Base-by-base conservation (phyloP, 2,113 vertebrate genomes). In the Tapirus terrestris region DNA sequence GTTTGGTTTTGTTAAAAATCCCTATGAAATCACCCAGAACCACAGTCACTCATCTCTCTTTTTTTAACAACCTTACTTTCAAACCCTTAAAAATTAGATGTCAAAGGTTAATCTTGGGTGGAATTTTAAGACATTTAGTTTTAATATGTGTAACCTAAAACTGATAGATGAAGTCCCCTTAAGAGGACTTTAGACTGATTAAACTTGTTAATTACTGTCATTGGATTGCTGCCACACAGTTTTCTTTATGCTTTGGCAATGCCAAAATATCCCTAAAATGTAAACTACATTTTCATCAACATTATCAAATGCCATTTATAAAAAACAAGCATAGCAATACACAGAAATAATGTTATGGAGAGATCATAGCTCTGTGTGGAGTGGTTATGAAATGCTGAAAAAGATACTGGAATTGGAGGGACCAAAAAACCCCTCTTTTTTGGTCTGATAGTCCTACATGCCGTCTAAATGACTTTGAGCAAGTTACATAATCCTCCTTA, bases 391-490 rank as follows among this genome's bases (percentile, higher is more conserved):
- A 43, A 12, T 56, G 63, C 29, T 51, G 61, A 61, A 93, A 76
- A 79, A 14, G 36, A 75, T 56, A 68, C 45, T 90, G 31, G 75
- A 91, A 88, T 77, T 96, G 20, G 43, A 90, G 12, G 27, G 5
- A 85, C 21, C 21, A 17, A 79, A 77, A 93, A 63, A 70, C n/a
- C 63, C 20, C 0, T 56, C 1, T 43, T 93, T 89, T 96, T 60
- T 29, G 4, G 2, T 33, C n/a, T 83, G 43, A 68, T 83, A 20
- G 94, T 92, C 45, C 76, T 75, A 17, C 31, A 5, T 63, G 68
- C 72, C 58, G 58, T 91, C 36, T 51, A 86, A 82, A 87, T 91
- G 86, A 97, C 94, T 92, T 91, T 96, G 73, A 93, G 39, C 33
- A 33, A 77, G 20, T 95, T 96, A 76, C 9, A 86, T 91, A 97